A percentile compares a stretch with the other conserved stretches of the same genome.
These are phyloP conservation scores for Peromyscus eremicus DNA, from an alignment of 2,797 vertebrate genomes.

Conservation along the genomic window DNA sequence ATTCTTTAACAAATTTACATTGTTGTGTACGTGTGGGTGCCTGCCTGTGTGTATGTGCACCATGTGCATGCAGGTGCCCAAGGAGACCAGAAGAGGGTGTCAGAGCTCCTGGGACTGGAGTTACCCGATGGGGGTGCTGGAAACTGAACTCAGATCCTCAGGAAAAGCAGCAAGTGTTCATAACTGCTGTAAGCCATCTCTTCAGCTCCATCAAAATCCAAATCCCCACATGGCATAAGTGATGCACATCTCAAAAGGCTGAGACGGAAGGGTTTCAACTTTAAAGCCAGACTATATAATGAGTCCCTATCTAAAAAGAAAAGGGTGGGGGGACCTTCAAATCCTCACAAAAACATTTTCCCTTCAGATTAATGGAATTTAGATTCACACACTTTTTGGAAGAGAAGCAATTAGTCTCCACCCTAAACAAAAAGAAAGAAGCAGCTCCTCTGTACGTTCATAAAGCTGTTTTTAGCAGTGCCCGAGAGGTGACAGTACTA, in stretches of 20 bases:
- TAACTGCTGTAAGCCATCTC: neutral
- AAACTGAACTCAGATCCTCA: neutral
- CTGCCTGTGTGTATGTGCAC: neutral
- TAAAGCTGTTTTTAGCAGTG: constrained; percentile 4
- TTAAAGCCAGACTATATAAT: neutral
- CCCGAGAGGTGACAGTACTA: neutral
- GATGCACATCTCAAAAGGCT: neutral
- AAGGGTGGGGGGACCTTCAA: neutral
- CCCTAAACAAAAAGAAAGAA: neutral
- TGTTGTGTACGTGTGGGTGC: neutral
- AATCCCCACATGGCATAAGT: neutral
- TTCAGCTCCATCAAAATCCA: neutral
- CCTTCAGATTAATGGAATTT: constrained; percentile 38
- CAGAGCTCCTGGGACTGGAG: neutral
- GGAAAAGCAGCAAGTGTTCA: neutral
- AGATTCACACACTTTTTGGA: constrained; percentile 14
- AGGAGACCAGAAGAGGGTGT: neutral
- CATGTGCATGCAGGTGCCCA: neutral
- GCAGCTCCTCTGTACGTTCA: constrained; percentile 3
- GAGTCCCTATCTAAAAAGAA: neutral
- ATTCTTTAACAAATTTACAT: neutral
- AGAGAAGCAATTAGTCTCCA: constrained; percentile 37
- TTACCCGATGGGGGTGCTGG: neutral
- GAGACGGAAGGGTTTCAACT: neutral
- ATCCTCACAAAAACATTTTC: neutral